These are phyloP conservation scores for Brachionichthys hirsutus DNA, from an alignment of 2,113 vertebrate genomes.

Conservation along the genomic window DNA sequence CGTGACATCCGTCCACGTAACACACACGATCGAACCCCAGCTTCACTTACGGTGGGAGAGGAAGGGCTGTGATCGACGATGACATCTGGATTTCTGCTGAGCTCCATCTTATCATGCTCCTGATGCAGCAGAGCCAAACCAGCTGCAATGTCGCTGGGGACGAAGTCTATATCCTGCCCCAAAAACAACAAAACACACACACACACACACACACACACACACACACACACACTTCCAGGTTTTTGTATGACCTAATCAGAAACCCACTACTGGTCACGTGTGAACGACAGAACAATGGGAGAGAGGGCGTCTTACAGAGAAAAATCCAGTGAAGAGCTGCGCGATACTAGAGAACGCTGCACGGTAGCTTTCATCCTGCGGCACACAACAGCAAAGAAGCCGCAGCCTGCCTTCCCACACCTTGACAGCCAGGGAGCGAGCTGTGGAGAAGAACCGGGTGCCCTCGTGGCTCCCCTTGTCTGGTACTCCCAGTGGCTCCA, in stretches of 20 bases:
- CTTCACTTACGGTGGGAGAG: conserved; percentile 76
- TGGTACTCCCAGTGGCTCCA: conserved; percentile 54
- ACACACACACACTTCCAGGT: background rate
- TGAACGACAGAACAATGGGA: background rate
- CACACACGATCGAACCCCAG: background rate
- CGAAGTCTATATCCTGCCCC: conserved; percentile 95
- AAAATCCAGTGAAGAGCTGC: conserved; percentile 88
- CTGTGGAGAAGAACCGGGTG: conserved; percentile 82
- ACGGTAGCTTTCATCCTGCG: conserved; percentile 85
- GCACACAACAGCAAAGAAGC: conserved; percentile 90
- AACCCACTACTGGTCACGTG: no score
- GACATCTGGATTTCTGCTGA: conserved; percentile 79
- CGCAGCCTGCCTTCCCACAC: conserved; percentile 91
- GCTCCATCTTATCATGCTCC: conserved; percentile 89
- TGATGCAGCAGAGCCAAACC: conserved; percentile 93
- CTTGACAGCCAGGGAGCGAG: conserved; percentile 83
- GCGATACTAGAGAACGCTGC: conserved; percentile 90
- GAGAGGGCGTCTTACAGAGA: conserved; percentile 79
- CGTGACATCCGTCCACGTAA: no score
- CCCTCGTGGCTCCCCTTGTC: conserved; percentile 85
- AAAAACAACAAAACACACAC: conserved; percentile 19
- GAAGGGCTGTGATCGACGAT: conserved; percentile 77
- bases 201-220: conserved; percentile 22
- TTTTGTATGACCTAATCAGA: background rate
- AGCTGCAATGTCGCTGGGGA: conserved; percentile 93